Evolutionary conservation across 2,888 invertebrate species (phyloP).

Genomic region (Nematopogon swammerdamellus): DNA sequence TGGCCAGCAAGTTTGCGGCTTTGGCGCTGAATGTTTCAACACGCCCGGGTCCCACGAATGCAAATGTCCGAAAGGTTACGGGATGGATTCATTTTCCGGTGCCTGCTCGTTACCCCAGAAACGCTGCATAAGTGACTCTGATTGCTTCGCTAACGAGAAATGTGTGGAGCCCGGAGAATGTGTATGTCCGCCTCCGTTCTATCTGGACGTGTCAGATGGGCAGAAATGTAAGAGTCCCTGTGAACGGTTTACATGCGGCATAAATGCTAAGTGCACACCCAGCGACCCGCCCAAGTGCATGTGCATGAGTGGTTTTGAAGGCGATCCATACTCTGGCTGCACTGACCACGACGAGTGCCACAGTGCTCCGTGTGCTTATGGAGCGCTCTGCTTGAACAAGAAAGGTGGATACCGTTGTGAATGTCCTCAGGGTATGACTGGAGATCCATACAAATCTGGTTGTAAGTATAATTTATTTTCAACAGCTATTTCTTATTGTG

Average conservation of each 20-base stretch:
- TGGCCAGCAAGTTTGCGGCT: slow-evolving; percentile 74
- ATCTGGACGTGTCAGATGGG: slow-evolving; percentile 75
- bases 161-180: slow-evolving; percentile 91
- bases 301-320: slow-evolving; percentile 84
- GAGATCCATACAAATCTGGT: slow-evolving; percentile 82
- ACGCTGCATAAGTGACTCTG: slow-evolving; percentile 76
- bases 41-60: slow-evolving; percentile 75
- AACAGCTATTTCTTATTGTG: no score
- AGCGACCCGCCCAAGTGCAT: slow-evolving; percentile 86
- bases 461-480: no score
- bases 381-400: slow-evolving; percentile 85
- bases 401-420: slow-evolving; percentile 84
- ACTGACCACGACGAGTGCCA: slow-evolving; percentile 84
- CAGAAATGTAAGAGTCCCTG: slow-evolving; percentile 92
- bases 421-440: slow-evolving; percentile 78
- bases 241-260: slow-evolving; percentile 85
- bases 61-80: slow-evolving; percentile 76
- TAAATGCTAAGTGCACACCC: slow-evolving; percentile 86
- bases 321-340: slow-evolving; percentile 81
- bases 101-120: slow-evolving; percentile 81
- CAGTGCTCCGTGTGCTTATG: slow-evolving; percentile 79
- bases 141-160: slow-evolving; percentile 83
- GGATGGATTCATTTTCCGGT: slow-evolving; percentile 78
- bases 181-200: slow-evolving; percentile 87
- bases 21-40: slow-evolving; percentile 84